phyloP scores from a whole-genome alignment of 2,888 invertebrate species.

The Cheiracanthium punctorium region DNA sequence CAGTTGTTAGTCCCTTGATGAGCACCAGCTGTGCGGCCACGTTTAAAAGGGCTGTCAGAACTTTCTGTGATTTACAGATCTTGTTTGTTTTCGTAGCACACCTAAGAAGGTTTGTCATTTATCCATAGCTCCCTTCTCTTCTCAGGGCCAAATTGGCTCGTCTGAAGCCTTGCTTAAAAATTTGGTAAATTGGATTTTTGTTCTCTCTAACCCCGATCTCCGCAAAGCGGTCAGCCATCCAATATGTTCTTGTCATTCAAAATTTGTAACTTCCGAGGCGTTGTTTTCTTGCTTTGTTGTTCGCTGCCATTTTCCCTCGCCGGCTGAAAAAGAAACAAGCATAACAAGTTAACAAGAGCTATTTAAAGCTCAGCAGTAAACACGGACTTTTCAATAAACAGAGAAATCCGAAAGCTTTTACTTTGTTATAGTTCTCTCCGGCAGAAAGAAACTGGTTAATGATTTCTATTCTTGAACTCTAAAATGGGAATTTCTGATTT shows the following conservation, averaged over 20 bases:
- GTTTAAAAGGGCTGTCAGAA: slow-evolving; percentile 3
- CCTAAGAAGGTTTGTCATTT: not conserved
- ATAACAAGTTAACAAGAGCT: slow-evolving; percentile 1
- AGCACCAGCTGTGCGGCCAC: slow-evolving; percentile 55
- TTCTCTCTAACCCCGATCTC: not conserved
- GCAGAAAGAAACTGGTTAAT: not conserved
- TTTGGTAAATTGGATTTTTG: slow-evolving; percentile 19
- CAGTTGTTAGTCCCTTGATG: slow-evolving; percentile 14
- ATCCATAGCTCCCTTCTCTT: not conserved
- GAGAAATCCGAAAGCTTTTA: not conserved
- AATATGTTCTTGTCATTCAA: slow-evolving; percentile 7
- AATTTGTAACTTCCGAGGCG: not conserved
- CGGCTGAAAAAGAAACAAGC: not conserved
- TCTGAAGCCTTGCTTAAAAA: not conserved
- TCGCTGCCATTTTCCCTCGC: not conserved
- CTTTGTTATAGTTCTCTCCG: not conserved
- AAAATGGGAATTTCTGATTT: not conserved
- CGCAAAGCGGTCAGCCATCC: not conserved
- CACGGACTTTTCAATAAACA: not conserved
- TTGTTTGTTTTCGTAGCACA: slow-evolving; percentile 12
- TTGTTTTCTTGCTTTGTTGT: not conserved
- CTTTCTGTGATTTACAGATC: slow-evolving; percentile 24
- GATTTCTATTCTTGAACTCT: not conserved
- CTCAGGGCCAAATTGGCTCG: slow-evolving; percentile 13
- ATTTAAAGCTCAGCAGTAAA: not conserved